phyloP scores from a whole-genome alignment of 2,888 invertebrate species.

The Amphipyra tragopoginis region DNA sequence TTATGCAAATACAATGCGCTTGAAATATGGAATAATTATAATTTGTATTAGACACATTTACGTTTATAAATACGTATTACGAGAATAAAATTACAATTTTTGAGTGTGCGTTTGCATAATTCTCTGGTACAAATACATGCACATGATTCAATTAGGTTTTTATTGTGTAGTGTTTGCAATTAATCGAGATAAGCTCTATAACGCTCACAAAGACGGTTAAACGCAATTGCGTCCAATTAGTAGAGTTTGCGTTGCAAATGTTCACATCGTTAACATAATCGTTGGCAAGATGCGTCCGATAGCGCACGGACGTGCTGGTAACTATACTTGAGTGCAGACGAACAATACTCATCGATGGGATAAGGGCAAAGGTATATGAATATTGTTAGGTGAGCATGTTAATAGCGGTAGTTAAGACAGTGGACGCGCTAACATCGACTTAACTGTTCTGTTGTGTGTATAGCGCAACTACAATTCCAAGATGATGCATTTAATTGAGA shows the following conservation, averaged over 20 bases:
- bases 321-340: constrained; percentile 60
- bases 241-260: constrained; percentile 70
- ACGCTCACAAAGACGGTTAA: constrained; percentile 78
- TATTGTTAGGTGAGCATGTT: constrained; percentile 47
- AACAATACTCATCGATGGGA: constrained; percentile 63
- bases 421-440: constrained; percentile 9
- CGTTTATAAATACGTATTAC: constrained; percentile 32
- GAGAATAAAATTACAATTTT: constrained; percentile 37
- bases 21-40: constrained; percentile 47
- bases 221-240: constrained; percentile 85
- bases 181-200: constrained; percentile 75
- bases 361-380: constrained; percentile 34
- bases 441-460: constrained; percentile 7
- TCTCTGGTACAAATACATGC: constrained; percentile 47
- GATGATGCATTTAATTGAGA: too few species aligned
- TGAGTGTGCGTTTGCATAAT: constrained; percentile 28
- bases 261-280: constrained; percentile 87
- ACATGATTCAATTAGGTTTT: constrained; percentile 73
- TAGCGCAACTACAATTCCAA: constrained; percentile 2
- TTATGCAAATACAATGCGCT: constrained; percentile 58
- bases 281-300: constrained; percentile 66
- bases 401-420: constrained; percentile 25
- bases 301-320: constrained; percentile 52
- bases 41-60: constrained; percentile 41
- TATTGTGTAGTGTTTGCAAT: constrained; percentile 73